Percentiles rank a stretch among this genome's conserved stretches.
phyloP scores from a whole-genome alignment of 1,140 invertebrate species.

The Antheraea mylitta region DNA sequence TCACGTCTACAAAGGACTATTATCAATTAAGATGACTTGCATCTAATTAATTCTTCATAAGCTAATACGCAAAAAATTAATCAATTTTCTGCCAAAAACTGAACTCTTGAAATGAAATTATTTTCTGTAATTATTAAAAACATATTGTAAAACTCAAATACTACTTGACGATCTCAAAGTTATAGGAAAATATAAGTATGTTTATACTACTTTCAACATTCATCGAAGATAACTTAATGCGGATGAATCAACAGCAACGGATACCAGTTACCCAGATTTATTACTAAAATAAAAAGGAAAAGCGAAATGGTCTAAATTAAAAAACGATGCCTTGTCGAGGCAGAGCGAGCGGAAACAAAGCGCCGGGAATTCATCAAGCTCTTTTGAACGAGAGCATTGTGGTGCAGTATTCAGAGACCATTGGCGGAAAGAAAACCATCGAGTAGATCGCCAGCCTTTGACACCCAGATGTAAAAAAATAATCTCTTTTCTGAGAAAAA shows the following conservation, averaged over 20 bases:
- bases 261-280: slow-evolving; percentile 66
- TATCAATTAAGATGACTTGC: too few relatives aligned
- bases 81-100: too few relatives aligned
- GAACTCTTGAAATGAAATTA: too few relatives aligned
- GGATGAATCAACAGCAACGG: slow-evolving; percentile 51
- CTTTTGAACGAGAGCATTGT: slow-evolving; percentile 74
- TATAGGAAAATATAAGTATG: background rate
- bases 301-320: slow-evolving; percentile 75
- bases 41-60: too few relatives aligned
- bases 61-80: too few relatives aligned
- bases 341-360: slow-evolving; percentile 73
- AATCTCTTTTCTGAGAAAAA: slow-evolving; percentile 59
- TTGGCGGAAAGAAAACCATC: slow-evolving; percentile 72
- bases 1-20: too few relatives aligned
- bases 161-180: too few relatives aligned
- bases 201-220: background rate
- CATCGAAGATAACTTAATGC: slow-evolving; percentile 11
- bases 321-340: slow-evolving; percentile 73
- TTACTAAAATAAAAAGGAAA: slow-evolving; percentile 65
- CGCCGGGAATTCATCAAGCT: slow-evolving; percentile 71
- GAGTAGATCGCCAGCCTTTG: slow-evolving; percentile 73
- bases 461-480: slow-evolving; percentile 68
- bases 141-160: too few relatives aligned
- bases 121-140: too few relatives aligned
- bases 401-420: slow-evolving; percentile 69